Base-by-base conservation (phyloP, 1,140 invertebrate genomes). In the Varroa destructor region DNA sequence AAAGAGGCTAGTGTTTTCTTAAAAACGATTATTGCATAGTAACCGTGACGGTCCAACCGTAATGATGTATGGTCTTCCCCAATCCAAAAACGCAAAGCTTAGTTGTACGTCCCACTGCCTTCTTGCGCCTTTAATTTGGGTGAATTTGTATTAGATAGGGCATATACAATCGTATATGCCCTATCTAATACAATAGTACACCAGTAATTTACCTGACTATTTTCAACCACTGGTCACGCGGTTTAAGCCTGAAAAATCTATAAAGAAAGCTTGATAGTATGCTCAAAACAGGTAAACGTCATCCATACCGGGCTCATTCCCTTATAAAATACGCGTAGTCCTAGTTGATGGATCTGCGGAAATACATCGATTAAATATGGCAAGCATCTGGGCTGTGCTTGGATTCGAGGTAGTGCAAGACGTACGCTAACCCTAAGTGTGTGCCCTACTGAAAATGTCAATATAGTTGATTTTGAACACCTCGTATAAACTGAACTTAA, bases 231-330 rank as follows among this genome's bases (percentile, higher is more conserved):
- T 97, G 85, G 51, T 85, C 84, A 75, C 96, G 86, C 73, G 93
- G 93, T 81, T 97, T 98, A 25, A 93, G 94, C 71, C 97, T 93
- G 80, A 86, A 81, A 84, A 85, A 83, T 83, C 89, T 86, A 81
- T 99, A 99, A 0, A 99, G 79, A 71, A 25, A 93, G 81, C 81
- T 99, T 96, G 10, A 99, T 86, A 1, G 97, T 99, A 77, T 90
- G 86, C 82, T 99, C 97, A 82, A 99, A 99, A 83, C 95, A 99
- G 74, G 96, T 93, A 81, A 99, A 99, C 83, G 99, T 99, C 81
- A 91, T 87, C 97, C 96, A 99, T 54, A 99, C 84, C 42, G 97
- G 97, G 46, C 94, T 91, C 71, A 99, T 81, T 72, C 91, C 89
- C 82, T 97, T 97, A 84, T 95, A 97, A 82, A 97, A 93, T 70